Evolutionary conservation across 2,113 vertebrate species (phyloP), one percentile per base, ranked within the genome.

Genomic region (Oncorhynchus keta): DNA sequence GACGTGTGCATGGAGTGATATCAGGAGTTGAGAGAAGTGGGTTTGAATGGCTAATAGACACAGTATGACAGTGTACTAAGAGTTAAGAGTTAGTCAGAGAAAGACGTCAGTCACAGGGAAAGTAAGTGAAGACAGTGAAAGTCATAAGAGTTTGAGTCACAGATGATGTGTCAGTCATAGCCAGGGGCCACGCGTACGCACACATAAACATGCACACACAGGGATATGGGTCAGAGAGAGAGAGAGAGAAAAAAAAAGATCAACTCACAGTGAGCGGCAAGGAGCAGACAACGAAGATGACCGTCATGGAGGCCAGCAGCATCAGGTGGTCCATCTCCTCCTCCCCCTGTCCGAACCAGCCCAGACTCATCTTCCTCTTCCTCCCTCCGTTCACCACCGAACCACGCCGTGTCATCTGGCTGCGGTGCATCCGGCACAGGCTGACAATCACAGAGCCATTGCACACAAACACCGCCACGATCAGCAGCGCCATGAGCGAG

Each of bases 211-310:
- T 35, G 48, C 18, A 0, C 39, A 70, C 35, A 78, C n/a, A 48
- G n/a, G 20, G 28, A 51, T 39, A 68, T 7, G 3, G 1, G 4
- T 8, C 24, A 51, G 22, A 16, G 30, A 18, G 39, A 2, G 48
- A 20, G 57, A 45, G 22, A 72, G 32, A 64, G 59, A 2, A 68
- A 49, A 26, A 48, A 4, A 71, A n/a, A 68, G 2, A 3, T 18
- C 16, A 72, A 94, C 96, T 96, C 81, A 97, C 96, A 16, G 94
- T 96, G 48, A 97, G 94, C 0, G 96, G 96, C 82, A 97, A 86
- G 1, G 95, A 96, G 85, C 95, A 97, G 81, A 97, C 90, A 3
- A 93, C 93, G 59, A 97, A 97, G 90, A 95, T 93, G 83, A 89
- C 70, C 0, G 96, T 97, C 93, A 97, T 96, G 82, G 95, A 90